Base-by-base conservation (phyloP, 2,113 vertebrate genomes). In the Symphodus melops region DNA sequence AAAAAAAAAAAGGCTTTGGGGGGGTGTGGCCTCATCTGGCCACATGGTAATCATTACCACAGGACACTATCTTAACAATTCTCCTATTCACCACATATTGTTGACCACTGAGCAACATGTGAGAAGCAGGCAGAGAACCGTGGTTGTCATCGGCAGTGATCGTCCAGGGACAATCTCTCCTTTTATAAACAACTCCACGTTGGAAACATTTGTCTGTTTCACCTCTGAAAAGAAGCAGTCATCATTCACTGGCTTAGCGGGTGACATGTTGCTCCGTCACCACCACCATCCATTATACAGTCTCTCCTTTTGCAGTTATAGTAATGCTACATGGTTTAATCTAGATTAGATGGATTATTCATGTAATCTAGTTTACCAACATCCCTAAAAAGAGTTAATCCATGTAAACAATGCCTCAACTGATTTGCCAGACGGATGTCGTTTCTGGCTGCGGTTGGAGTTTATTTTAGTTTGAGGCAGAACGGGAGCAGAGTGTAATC, bases 21-120 rank as follows among this genome's bases (percentile, higher is more conserved):
- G 88, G 59, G 82, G 83, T 60, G 88, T 81, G 83, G 81, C 71
- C 66, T 75, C 49, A 48, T 62, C 14, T 33, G 69, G 72, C 78
- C 88, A 88, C 86, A 89, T 87, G 79, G 88, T 80, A 92, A 86
- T 89, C 84, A 91, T 91, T 90, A 91, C 81, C 70, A 55, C 73
- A 83, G 83, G 79, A 87, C 72, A 71, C 73, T 60, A 63, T 76
- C 53, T 44, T 62, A 88, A 92, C 90, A 91, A 89, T 85, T 83
- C 79, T 76, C 67, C 83, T 75, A 90, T 91, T 90, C 84, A 91
- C 80, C 87, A 86, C 89, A 89, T 86, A 87, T 76, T 83, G 85
- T 57, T 86, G 84, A 85, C 76, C 88, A 65, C 64, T 17, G 60
- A 67, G 83, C 68, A 77, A 83, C 82, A 87, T 84, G 78, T 86